phyloP scores from a whole-genome alignment of 2,113 vertebrate genomes.

The Colistium nudipinnis region DNA sequence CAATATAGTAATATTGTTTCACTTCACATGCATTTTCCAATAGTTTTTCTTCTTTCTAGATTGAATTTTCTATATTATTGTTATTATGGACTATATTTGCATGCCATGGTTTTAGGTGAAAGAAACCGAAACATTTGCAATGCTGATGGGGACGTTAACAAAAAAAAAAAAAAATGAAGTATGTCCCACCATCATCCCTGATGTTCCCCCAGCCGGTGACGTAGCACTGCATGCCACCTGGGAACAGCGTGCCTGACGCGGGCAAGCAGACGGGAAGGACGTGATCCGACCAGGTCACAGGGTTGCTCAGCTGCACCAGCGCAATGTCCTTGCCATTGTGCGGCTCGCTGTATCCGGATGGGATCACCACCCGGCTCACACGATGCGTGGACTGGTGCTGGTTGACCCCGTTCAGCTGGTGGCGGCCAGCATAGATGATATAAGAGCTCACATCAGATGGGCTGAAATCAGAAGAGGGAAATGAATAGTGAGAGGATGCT shows the following conservation, averaged over 20 bases:
- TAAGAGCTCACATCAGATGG: constrained; percentile 47
- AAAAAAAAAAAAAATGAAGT: neutral
- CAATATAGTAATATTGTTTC: too few relatives aligned
- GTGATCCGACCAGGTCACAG: constrained; percentile 69
- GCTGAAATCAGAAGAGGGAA: constrained; percentile 44
- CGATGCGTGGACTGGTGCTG: neutral
- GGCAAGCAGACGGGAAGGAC: constrained; percentile 79
- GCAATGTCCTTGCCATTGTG: constrained; percentile 76
- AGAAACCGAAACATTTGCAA: neutral
- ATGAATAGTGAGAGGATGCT: neutral
- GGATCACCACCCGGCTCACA: constrained; percentile 70
- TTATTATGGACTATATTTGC: neutral
- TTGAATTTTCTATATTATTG: too few relatives aligned
- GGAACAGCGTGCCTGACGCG: constrained; percentile 56
- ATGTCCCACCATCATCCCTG: constrained; percentile 68
- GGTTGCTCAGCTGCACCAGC: constrained; percentile 68
- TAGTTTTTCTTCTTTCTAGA: too few relatives aligned
- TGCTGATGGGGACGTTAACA: neutral
- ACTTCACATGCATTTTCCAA: too few relatives aligned
- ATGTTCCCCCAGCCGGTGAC: constrained; percentile 83
- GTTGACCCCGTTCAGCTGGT: constrained; percentile 66
- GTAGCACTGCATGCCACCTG: constrained; percentile 65
- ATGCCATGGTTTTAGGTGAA: neutral
- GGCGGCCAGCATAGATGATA: constrained; percentile 75
- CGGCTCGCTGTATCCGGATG: constrained; percentile 75